Conservation (phyloP, 2,113 vertebrate species). For the Petromus typicus region DNA sequence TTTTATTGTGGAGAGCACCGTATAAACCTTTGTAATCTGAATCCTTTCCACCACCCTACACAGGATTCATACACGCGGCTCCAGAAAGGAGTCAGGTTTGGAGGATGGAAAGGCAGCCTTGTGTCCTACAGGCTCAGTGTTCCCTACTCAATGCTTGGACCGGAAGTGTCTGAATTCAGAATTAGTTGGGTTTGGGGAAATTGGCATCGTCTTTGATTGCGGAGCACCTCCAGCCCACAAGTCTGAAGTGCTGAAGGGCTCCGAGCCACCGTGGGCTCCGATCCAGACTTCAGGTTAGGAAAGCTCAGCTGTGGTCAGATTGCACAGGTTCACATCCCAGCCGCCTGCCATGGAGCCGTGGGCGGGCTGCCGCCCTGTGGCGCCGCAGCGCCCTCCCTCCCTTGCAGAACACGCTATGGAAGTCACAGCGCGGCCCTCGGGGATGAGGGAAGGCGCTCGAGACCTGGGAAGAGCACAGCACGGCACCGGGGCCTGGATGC, state of each 20-base stretch:
- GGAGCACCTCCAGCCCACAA: neutral
- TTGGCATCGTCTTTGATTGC: neutral
- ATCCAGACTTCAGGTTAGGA: neutral
- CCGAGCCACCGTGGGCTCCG: neutral
- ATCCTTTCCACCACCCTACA: neutral
- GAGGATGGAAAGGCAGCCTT: neutral
- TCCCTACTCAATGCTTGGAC: neutral
- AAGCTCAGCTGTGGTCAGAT: neutral
- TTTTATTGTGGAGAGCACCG: neutral
- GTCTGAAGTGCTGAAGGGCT: too few relatives aligned
- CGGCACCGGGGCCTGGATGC: neutral
- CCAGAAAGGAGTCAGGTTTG: neutral
- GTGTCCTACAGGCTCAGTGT: too few relatives aligned
- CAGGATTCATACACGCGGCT: too few relatives aligned
- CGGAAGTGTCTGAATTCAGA: neutral
- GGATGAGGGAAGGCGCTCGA: neutral
- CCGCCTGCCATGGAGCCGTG: neutral
- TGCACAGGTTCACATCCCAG: neutral
- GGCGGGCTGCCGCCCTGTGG: neutral
- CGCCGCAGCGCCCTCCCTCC: neutral
- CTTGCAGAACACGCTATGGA: neutral
- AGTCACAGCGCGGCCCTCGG: neutral
- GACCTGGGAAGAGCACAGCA: neutral
- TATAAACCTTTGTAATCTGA: neutral
- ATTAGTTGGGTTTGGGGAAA: neutral